These are phyloP conservation scores for Lutraria lutraria DNA, from an alignment of 2,888 invertebrate species.

Conservation along the genomic window DNA sequence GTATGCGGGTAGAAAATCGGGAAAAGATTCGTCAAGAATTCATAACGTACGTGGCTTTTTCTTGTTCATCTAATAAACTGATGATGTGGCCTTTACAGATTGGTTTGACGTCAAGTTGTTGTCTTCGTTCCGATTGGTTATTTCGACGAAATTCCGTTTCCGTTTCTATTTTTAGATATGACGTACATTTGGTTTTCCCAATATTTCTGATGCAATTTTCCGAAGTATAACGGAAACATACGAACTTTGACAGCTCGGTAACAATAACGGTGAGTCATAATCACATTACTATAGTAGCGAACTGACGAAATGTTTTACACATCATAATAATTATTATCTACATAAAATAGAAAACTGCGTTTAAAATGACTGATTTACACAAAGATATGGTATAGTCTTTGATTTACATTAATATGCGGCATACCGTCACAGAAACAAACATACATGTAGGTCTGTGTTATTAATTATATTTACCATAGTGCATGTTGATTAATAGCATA, in stretches of 20 bases:
- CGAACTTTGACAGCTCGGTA: conserved; percentile 1
- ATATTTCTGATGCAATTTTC: conserved; percentile 56
- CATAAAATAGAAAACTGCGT: too few species aligned
- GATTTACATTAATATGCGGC: too few species aligned
- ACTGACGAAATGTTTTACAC: too few species aligned
- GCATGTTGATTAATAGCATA: too few species aligned
- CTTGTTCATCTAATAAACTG: conserved; percentile 42
- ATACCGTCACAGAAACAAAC: too few species aligned
- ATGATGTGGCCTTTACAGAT: conserved; percentile 67
- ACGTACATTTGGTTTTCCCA: conserved; percentile 47
- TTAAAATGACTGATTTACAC: too few species aligned
- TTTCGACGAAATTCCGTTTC: conserved; percentile 25
- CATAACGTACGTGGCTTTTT: conserved; percentile 54
- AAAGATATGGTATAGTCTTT: too few species aligned
- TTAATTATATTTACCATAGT: too few species aligned
- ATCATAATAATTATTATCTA: too few species aligned
- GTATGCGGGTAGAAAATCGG: conserved; percentile 38
- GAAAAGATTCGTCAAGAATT: conserved; percentile 45
- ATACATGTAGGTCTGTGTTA: too few species aligned
- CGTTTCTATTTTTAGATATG: conserved; percentile 47
- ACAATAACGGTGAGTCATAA: neutral
- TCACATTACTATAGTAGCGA: neutral
- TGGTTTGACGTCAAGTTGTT: conserved; percentile 64
- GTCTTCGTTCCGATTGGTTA: conserved; percentile 44
- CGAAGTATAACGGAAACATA: neutral